These are phyloP conservation scores for Rhingia rostrata DNA, from an alignment of 2,888 invertebrate species.

Conservation along the genomic window DNA sequence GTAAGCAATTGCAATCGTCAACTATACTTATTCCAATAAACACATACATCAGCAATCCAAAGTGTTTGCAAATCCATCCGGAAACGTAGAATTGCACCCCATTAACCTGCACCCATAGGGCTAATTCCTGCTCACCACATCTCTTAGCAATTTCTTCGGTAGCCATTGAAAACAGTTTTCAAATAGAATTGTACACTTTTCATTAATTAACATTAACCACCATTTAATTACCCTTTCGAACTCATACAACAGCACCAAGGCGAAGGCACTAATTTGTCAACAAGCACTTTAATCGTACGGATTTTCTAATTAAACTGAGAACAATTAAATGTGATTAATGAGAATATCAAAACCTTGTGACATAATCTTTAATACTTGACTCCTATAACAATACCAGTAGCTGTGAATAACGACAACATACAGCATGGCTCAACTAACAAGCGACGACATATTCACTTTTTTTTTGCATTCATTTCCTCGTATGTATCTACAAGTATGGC, in stretches of 20 bases:
- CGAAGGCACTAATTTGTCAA: constrained; percentile 69
- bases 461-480: constrained; percentile 58
- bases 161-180: constrained; percentile 1
- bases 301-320: constrained; percentile 67
- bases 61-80: too few relatives aligned
- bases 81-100: too few relatives aligned
- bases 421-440: constrained; percentile 39
- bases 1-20: too few relatives aligned
- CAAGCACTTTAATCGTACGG: constrained; percentile 55
- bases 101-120: too few relatives aligned
- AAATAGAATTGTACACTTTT: constrained; percentile 31
- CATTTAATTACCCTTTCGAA: constrained; percentile 52
- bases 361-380: constrained; percentile 50
- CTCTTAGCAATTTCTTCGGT: not conserved
- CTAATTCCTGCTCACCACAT: too few relatives aligned
- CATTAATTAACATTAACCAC: constrained; percentile 57
- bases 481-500: not conserved
- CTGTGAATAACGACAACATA: not conserved
- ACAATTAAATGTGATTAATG: constrained; percentile 72
- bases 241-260: constrained; percentile 28
- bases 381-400: constrained; percentile 35
- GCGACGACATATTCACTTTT: constrained; percentile 20
- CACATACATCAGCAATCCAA: too few relatives aligned
- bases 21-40: too few relatives aligned
- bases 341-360: constrained; percentile 56